phyloP scores from a whole-genome alignment of 2,888 invertebrate species.

The Drosophila ochracea region DNA sequence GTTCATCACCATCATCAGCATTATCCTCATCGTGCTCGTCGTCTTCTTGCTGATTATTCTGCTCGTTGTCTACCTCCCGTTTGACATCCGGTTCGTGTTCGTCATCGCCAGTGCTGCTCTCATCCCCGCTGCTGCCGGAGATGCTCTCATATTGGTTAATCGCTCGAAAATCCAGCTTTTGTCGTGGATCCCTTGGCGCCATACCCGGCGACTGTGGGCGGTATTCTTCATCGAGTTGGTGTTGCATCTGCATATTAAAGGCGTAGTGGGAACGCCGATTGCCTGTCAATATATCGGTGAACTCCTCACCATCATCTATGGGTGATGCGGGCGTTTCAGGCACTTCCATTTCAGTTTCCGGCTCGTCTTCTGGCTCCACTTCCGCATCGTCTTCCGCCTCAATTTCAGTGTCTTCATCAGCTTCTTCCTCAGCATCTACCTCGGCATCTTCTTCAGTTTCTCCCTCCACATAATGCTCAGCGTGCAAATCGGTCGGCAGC shows the following conservation, averaged over 20 bases:
- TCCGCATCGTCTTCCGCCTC: not conserved
- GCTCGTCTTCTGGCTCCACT: not conserved
- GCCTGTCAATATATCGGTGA: slow-evolving; percentile 6
- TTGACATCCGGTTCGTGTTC: not conserved
- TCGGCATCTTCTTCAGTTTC: slow-evolving; percentile 6
- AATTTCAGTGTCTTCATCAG: not conserved
- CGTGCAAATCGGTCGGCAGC: not conserved
- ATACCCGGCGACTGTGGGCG: slow-evolving; percentile 15
- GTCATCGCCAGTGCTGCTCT: slow-evolving; percentile 22
- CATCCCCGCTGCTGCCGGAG: slow-evolving; percentile 45
- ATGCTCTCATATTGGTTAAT: slow-evolving; percentile 54
- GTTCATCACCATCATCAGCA: not conserved
- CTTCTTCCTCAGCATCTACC: not conserved
- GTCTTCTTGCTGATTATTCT: not conserved
- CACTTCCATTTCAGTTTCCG: slow-evolving; percentile 22
- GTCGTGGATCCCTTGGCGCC: slow-evolving; percentile 49
- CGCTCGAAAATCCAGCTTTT: slow-evolving; percentile 13
- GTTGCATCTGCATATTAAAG: not conserved
- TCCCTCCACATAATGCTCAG: not conserved
- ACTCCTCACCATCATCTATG: slow-evolving; percentile 51
- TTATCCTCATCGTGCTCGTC: not conserved
- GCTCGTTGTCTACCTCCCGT: not conserved
- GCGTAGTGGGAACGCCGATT: slow-evolving; percentile 24
- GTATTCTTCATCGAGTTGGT: not conserved
- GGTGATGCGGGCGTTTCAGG: slow-evolving; percentile 64